Base-by-base conservation (phyloP, 2,113 vertebrate species). In the Pomatostomus ruficeps region DNA sequence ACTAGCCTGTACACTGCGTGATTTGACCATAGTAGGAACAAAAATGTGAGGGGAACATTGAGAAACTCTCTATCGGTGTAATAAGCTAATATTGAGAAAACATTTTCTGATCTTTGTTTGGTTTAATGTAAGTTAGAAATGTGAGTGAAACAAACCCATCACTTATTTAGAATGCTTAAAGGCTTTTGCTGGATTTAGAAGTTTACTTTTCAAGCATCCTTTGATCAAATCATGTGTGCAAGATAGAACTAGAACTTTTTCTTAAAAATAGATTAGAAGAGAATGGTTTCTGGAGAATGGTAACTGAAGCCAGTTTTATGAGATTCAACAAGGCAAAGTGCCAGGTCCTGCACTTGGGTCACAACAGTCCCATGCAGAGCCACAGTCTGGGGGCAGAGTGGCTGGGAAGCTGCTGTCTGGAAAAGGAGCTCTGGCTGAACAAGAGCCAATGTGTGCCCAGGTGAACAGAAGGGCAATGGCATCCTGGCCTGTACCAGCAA, bases 281-380 rank as follows among this genome's bases (percentile, higher is more conserved):
- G 26, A 75, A 55, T 20, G 23, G 33, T 9, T 74, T 87, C 67
- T 66, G 19, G 29, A 66, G 38, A 88, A 72, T 3, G 17, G 22
- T 68, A 48, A 22, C 25, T 76, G 55, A 55, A 52, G 18, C 8
- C 43, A 45, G 3, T 23, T 54, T 40, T 10, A 6, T 33, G 25
- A 68, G 42, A 68, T 36, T 48, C 12, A 62, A 33, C 26, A 29
- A 62, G 35, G 35, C 0, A 0, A 54, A 23, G 14, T 62, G 31
- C 31, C 31, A 7, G 14, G 35, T 83, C 31, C 71, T 42, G 31
- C 0, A 0, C 18, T 40, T 65, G 59, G 31, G 31, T 52, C 20
- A 23, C 45, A 48, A 31, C 21, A 78, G 52, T 6, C 19, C 31
- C 11, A 23, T 14, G 36, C 31, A 52, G 46, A 22, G 11, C 38